Evolutionary conservation across 2,113 vertebrate genomes (phyloP), one percentile per base, ranked within the genome.

Genomic region (Apistogramma diplotaenia): DNA sequence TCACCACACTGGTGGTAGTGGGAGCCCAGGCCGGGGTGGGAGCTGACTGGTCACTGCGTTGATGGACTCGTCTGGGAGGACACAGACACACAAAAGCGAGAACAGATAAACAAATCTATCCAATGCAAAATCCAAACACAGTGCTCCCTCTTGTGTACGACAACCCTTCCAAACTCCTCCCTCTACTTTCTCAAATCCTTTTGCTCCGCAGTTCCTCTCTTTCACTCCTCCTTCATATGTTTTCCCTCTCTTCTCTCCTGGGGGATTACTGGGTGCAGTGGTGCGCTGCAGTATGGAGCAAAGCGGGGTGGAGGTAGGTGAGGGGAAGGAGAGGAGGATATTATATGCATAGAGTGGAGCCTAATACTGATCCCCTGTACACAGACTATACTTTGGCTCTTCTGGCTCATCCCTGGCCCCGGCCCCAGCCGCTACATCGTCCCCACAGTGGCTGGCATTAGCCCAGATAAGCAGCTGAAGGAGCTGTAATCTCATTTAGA

Each of bases 401-500:
- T 80, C 83, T 84, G 85, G 93, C 89, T 92, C 91, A 91, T 92
- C 92, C 90, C 83, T 88, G 90, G 91, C 87, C 85, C 84, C 72
- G 81, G 91, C 90, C 86, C 85, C 88, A 85, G 90, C 85, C 81
- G 86, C 86, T 73, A 75, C 78, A 73, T 85, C 92, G 90, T 89
- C 90, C 87, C 97, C 97, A 97, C 96, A 96, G 96, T 95, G 96
- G 96, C 97, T 98, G 97, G 97, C 96, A 97, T 99, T 97, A 99
- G 97, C 96, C 96, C 96, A 96, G 97, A 98, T 99, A 98, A 99
- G 97, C 97, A 95, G 96, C 96, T 96, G 96, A 99, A 98, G 97
- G 96, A 97, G 97, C 97, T 98, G 97, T 99, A 99, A 99, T 99
- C 98, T 98, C 97, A 98, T 98, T 99, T 98, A 98, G 97, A 97